Conservation (phyloP, 2,113 vertebrate species). For the Cheilinus undulatus region DNA sequence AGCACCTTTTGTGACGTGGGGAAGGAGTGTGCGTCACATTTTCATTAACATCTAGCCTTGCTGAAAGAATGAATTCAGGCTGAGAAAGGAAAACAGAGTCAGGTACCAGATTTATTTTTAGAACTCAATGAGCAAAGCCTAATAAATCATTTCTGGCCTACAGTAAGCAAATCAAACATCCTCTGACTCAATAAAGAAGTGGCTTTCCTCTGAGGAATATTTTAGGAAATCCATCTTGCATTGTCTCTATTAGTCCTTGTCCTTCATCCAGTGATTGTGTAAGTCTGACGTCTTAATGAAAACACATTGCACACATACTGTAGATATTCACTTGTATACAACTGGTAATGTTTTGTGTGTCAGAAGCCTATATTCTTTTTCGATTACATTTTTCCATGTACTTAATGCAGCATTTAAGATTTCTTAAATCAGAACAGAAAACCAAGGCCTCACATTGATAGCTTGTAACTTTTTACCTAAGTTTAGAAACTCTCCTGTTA, state of each 20-base stretch:
- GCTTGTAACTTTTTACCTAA: too few relatives aligned
- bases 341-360: slow-evolving; percentile 21
- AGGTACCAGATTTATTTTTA: slow-evolving; percentile 32
- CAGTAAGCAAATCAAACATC: slow-evolving; percentile 18
- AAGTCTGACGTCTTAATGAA: slow-evolving; percentile 58
- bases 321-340: slow-evolving; percentile 47
- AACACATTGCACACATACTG: slow-evolving; percentile 24
- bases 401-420: not conserved
- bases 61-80: not conserved
- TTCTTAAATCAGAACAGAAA: not conserved
- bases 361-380: not conserved
- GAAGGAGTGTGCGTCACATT: not conserved
- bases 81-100: slow-evolving; percentile 11
- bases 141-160: slow-evolving; percentile 47
- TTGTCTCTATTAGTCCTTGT: slow-evolving; percentile 63
- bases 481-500: not conserved
- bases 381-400: slow-evolving; percentile 11
- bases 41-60: slow-evolving; percentile 20
- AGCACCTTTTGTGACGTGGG: not conserved
- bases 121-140: slow-evolving; percentile 36
- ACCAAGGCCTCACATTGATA: too few relatives aligned
- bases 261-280: slow-evolving; percentile 39
- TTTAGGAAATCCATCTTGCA: slow-evolving; percentile 59
- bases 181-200: slow-evolving; percentile 39
- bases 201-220: slow-evolving; percentile 22